phyloP scores from a whole-genome alignment of 2,888 invertebrate genomes.

The Rhagophthalmus giganteus region DNA sequence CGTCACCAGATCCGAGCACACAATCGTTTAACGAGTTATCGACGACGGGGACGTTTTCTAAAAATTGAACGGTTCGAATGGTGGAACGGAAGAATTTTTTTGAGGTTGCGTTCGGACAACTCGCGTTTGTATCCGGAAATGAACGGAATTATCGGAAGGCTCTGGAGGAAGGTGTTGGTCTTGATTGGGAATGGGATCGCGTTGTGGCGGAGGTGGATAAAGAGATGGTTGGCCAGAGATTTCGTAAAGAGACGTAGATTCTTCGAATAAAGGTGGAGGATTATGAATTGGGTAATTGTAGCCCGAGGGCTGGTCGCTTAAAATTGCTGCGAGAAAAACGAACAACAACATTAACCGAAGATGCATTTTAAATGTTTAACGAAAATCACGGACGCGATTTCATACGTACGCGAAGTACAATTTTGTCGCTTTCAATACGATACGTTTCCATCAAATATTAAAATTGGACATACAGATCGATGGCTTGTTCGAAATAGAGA shows the following conservation, averaged over 20 bases:
- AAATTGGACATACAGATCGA: conserved; percentile 12
- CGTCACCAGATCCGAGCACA: conserved; percentile 38
- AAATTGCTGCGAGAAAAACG: too few relatives aligned
- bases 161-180: conserved; percentile 33
- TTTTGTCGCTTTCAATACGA: conserved; percentile 14
- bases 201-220: conserved; percentile 2
- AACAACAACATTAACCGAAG: too few relatives aligned
- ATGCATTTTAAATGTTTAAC: background rate
- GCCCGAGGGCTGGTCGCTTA: conserved; percentile 21
- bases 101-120: conserved; percentile 44
- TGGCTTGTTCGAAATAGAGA: conserved; percentile 4
- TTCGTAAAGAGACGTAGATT: conserved; percentile 14
- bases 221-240: background rate
- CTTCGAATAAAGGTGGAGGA: conserved; percentile 37
- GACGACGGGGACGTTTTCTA: conserved; percentile 49
- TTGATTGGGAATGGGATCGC: conserved; percentile 33
- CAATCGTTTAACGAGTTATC: conserved; percentile 49
- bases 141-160: conserved; percentile 22
- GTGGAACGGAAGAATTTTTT: conserved; percentile 50
- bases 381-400: background rate
- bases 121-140: conserved; percentile 49
- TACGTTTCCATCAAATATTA: conserved; percentile 16
- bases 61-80: conserved; percentile 48
- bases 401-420: background rate
- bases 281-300: conserved; percentile 45